Evolutionary conservation across 2,888 invertebrate genomes (phyloP).

Genomic region (Fragum fragum): DNA sequence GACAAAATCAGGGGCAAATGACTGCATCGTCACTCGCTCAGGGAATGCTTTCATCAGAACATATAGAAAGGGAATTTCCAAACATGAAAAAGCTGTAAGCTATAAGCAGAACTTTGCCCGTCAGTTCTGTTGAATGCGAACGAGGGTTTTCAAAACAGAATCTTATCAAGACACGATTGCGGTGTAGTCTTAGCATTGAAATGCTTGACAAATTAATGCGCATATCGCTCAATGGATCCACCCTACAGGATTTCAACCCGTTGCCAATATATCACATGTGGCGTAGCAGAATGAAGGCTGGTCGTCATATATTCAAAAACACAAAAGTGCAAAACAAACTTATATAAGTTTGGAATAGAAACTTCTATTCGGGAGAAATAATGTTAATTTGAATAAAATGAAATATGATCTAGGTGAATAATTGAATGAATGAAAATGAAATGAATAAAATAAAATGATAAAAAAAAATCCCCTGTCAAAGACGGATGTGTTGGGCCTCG

Average conservation of each 20-base stretch:
- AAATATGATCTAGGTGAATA: too few species aligned
- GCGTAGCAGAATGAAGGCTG: neutral
- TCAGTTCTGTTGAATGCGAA: slow-evolving; percentile 30
- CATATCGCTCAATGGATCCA: slow-evolving; percentile 34
- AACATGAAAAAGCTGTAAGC: slow-evolving; percentile 31
- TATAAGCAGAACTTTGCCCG: slow-evolving; percentile 35
- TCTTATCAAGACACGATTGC: slow-evolving; percentile 40
- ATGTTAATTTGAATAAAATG: too few species aligned
- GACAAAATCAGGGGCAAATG: neutral
- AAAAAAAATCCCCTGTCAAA: slow-evolving; percentile 36
- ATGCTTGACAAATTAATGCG: slow-evolving; percentile 34
- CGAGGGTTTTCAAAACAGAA: slow-evolving; percentile 44
- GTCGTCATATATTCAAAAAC: slow-evolving; percentile 7
- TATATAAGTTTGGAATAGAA: neutral
- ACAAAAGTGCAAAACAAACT: neutral
- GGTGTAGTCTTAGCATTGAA: slow-evolving; percentile 11
- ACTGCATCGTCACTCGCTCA: slow-evolving; percentile 30
- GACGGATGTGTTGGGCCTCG: slow-evolving; percentile 41
- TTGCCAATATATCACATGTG: slow-evolving; percentile 10
- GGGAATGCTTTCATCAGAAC: slow-evolving; percentile 28
- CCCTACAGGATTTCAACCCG: slow-evolving; percentile 28
- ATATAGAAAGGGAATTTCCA: slow-evolving; percentile 1
- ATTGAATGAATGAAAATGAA: neutral
- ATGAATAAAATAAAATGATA: slow-evolving; percentile 1
- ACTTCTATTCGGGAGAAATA: too few species aligned